Evolutionary conservation across 2,888 invertebrate species (phyloP).

Genomic region (Augiades crinisus): DNA sequence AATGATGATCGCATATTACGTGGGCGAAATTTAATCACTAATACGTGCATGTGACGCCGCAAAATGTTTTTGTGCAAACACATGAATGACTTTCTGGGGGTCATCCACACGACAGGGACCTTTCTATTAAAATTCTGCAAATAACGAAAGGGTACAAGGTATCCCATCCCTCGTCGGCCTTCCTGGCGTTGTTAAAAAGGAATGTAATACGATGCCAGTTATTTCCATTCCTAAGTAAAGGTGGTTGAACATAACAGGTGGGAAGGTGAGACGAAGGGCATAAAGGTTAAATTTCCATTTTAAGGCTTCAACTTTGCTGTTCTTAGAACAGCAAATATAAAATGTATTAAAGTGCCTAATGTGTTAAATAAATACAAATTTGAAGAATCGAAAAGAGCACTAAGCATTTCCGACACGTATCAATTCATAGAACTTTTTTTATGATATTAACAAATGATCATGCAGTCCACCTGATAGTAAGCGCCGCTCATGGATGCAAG

Average conservation of each 20-base stretch:
- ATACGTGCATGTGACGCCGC: conserved; percentile 3
- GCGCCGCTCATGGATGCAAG: no score
- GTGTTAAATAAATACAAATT: no score
- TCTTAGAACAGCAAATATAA: no score
- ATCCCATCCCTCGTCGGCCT: conserved; percentile 64
- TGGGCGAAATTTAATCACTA: neutral
- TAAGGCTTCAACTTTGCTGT: neutral
- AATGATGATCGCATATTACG: conserved; percentile 3
- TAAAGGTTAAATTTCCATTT: neutral
- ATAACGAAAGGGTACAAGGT: conserved; percentile 66
- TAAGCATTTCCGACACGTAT: no score
- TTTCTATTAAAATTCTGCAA: conserved; percentile 77
- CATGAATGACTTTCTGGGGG: conserved; percentile 34
- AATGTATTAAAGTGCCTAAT: no score
- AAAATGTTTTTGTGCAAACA: conserved; percentile 35
- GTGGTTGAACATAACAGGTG: conserved; percentile 19
- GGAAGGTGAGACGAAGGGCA: conserved; percentile 17
- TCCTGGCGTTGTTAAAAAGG: conserved; percentile 66
- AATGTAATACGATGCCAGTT: conserved; percentile 74
- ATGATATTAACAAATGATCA: no score
- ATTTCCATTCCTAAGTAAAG: conserved; percentile 60
- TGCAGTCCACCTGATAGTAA: no score
- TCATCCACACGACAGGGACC: conserved; percentile 37
- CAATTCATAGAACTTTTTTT: no score
- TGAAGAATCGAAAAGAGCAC: no score